phyloP scores from a whole-genome alignment of 1,140 invertebrate genomes.

The Drosophila kurseongensis region DNA sequence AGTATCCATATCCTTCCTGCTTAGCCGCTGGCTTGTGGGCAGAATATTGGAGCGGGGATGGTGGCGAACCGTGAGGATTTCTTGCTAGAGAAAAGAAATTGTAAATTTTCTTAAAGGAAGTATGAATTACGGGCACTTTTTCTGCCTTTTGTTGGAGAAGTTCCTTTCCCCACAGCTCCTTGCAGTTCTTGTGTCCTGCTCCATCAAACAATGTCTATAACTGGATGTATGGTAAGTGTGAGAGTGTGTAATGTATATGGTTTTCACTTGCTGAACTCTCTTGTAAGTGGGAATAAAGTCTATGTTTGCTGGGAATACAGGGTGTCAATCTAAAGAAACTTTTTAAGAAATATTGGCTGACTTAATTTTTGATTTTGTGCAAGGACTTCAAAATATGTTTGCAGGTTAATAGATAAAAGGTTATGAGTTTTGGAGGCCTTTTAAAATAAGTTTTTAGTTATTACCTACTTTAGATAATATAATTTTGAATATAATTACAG shows the following conservation, averaged over 20 bases:
- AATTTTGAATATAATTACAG: too few relatives aligned
- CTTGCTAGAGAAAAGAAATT: constrained; percentile 68
- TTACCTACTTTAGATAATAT: too few relatives aligned
- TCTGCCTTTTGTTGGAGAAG: constrained; percentile 29
- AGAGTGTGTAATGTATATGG: constrained; percentile 60
- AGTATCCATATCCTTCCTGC: constrained; percentile 68
- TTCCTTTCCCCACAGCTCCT: constrained; percentile 1
- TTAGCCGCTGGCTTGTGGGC: constrained; percentile 47
- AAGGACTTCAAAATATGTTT: too few relatives aligned
- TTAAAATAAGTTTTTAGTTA: too few relatives aligned
- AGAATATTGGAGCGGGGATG: constrained; percentile 1
- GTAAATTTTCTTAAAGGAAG: constrained; percentile 68
- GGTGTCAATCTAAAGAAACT: constrained; percentile 22
- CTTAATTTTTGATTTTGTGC: too few relatives aligned
- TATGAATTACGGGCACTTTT: constrained; percentile 66
- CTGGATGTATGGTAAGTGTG: constrained; percentile 30
- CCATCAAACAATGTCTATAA: constrained; percentile 68
- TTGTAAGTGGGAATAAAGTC: constrained; percentile 43
- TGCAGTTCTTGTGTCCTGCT: constrained; percentile 40
- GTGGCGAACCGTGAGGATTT: constrained; percentile 23
- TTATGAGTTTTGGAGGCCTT: too few relatives aligned
- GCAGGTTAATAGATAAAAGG: too few relatives aligned
- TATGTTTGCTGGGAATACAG: constrained; percentile 41
- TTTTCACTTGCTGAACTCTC: constrained; percentile 54
- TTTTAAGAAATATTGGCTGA: not conserved